phyloP scores from a whole-genome alignment of 2,888 invertebrate genomes.

The Smittia sp. region DNA sequence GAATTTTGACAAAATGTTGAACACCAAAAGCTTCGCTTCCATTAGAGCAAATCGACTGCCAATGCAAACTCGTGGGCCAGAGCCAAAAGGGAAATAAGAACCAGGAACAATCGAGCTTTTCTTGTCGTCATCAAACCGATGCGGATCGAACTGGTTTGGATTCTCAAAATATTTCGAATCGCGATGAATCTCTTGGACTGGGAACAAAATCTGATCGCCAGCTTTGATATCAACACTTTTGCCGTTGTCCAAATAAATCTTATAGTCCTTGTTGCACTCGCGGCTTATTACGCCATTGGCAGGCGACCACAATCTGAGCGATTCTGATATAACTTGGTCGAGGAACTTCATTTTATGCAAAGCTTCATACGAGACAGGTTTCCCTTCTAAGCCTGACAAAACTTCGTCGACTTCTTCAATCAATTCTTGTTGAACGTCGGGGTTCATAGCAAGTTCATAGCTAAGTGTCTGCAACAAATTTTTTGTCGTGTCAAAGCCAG shows the following conservation, averaged over 20 bases:
- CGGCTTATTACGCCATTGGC: neutral
- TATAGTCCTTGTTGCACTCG: neutral
- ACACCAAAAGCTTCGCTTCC: slow-evolving; percentile 23
- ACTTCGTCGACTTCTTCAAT: slow-evolving; percentile 9
- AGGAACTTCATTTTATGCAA: too few relatives aligned
- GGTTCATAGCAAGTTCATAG: neutral
- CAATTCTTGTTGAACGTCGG: neutral
- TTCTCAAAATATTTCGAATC: slow-evolving; percentile 10
- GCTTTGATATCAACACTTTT: neutral
- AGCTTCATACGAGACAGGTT: too few relatives aligned
- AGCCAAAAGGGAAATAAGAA: slow-evolving; percentile 25
- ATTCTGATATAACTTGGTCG: too few relatives aligned
- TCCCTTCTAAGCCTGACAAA: neutral
- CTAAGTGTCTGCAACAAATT: neutral
- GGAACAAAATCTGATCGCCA: neutral
- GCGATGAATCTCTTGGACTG: neutral
- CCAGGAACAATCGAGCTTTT: slow-evolving; percentile 15
- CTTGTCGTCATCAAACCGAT: slow-evolving; percentile 30
- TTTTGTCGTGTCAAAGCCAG: neutral
- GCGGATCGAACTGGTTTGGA: slow-evolving; percentile 19
- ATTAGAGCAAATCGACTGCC: slow-evolving; percentile 29
- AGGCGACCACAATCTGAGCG: too few relatives aligned
- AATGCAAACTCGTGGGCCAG: slow-evolving; percentile 22
- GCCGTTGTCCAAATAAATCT: neutral
- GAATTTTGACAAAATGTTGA: slow-evolving; percentile 10